These are phyloP conservation scores for Leptodirus hochenwartii DNA, from an alignment of 2,888 invertebrate species.

Conservation along the genomic window DNA sequence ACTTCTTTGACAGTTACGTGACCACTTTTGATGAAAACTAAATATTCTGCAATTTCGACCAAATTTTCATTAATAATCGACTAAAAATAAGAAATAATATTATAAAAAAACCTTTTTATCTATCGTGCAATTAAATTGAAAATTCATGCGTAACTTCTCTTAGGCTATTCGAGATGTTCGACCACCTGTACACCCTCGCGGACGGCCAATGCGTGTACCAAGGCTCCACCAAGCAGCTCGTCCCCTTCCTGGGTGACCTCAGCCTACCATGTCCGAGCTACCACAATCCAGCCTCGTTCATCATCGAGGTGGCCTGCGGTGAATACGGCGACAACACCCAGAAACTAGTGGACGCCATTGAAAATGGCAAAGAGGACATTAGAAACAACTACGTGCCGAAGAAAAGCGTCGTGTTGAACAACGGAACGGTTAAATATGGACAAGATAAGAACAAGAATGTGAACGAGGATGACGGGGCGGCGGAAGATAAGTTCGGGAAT, in stretches of 20 bases:
- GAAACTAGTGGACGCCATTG: conserved; percentile 67
- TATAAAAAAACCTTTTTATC: no score
- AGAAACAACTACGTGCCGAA: conserved; percentile 49
- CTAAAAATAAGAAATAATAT: no score
- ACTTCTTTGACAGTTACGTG: no score
- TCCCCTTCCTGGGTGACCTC: conserved; percentile 62
- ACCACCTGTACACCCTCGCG: conserved; percentile 82
- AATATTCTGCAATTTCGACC: no score
- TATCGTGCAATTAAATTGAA: no score
- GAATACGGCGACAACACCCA: conserved; percentile 86
- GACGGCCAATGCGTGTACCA: conserved; percentile 93
- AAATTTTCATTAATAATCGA: no score
- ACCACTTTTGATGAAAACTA: no score
- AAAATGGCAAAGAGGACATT: conserved; percentile 68
- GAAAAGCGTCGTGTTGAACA: conserved; percentile 17
- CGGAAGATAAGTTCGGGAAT: conserved; percentile 14
- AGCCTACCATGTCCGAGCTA: conserved; percentile 86
- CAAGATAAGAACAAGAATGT: conserved; percentile 24
- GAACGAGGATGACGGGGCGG: conserved; percentile 12
- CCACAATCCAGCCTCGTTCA: conserved; percentile 93
- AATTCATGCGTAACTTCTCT: no score
- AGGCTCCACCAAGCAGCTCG: conserved; percentile 62
- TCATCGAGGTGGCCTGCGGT: conserved; percentile 92
- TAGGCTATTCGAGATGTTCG: conserved; percentile 95
- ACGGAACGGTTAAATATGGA: conserved; percentile 29